Evolutionary conservation across 2,888 invertebrate species (phyloP), one percentile per base, ranked within the genome.

Genomic region (Scaptomyza flava): DNA sequence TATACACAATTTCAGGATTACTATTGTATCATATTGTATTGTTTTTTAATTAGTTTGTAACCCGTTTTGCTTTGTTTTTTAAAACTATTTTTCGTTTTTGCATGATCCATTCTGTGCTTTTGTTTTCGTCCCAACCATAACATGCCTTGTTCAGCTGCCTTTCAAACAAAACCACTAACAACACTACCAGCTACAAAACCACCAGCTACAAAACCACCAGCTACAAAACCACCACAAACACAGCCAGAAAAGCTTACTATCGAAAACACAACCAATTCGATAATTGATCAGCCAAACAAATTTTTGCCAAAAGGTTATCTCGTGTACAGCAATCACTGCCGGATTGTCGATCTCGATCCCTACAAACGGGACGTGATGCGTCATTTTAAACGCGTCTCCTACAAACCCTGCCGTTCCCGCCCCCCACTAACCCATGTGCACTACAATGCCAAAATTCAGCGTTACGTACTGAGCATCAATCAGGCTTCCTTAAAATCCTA

Each of bases 331-430:
- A 92, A 94, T 41, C 93, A 93, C 83, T 95, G 95, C 81, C 93
- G 93, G 83, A 95, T 95, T 87, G 93, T 94, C 14, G 93, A 94
- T 68, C 79, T 94, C 63, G 93, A 95, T 85, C 93, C 94, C 6
- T 94, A 94, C 73, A 93, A 94, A 63, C 79, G 87, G 6, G 93
- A 94, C 68, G 93, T 93, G 12, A 93, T 92, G 89, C 91, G 92
- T 64, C 93, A 93, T 69, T 93, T 94, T 66, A 92, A 92, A 45
- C 92, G 93, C 27, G 91, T 93, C 63, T 92, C 93, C 62, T 94
- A 94, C 73, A 93, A 93, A 66, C 76, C 93, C 0, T 95, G 95
- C 82, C 91, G 93, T 7, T 91, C 79, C 27, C 72, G 71, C 1
- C 68, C 86, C 3, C 91, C 92, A 0, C 75, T 92, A 31, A 92